phyloP scores from a whole-genome alignment of 2,888 invertebrate genomes.

The Lutraria lutraria region DNA sequence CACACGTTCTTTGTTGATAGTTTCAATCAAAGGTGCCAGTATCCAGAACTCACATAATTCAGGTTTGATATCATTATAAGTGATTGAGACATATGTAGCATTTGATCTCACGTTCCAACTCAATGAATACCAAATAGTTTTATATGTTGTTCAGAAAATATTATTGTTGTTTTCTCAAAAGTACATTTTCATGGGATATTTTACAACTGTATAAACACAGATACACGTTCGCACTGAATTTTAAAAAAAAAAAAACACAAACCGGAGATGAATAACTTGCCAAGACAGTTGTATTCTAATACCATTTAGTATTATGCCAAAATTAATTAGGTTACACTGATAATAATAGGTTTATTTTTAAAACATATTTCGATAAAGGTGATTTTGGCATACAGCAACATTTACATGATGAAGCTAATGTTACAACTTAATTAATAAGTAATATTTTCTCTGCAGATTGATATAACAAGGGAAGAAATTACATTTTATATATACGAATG shows the following conservation, averaged over 20 bases:
- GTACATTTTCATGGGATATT: not conserved
- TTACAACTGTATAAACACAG: not conserved
- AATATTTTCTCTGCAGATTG: not conserved
- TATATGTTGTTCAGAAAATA: not conserved
- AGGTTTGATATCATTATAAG: not conserved
- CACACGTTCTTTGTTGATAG: slow-evolving; percentile 5
- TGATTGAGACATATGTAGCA: slow-evolving; percentile 6
- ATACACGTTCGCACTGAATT: not conserved
- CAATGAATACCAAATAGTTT: slow-evolving; percentile 4
- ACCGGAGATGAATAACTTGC: not conserved
- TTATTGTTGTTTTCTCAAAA: not conserved
- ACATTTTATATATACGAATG: not conserved
- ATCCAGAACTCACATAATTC: not conserved
- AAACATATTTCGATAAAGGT: not conserved
- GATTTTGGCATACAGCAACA: not conserved
- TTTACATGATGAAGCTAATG: slow-evolving; percentile 3
- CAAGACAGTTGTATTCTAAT: not conserved
- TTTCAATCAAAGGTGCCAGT: not conserved
- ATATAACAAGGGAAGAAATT: not conserved
- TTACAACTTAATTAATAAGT: not conserved
- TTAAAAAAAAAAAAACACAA: not conserved
- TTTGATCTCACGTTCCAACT: not conserved
- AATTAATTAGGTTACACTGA: not conserved
- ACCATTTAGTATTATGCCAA: not conserved
- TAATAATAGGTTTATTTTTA: not conserved